These are phyloP conservation scores for Mylabris phalerata DNA, from an alignment of 1,140 invertebrate genomes.

Conservation along the genomic window DNA sequence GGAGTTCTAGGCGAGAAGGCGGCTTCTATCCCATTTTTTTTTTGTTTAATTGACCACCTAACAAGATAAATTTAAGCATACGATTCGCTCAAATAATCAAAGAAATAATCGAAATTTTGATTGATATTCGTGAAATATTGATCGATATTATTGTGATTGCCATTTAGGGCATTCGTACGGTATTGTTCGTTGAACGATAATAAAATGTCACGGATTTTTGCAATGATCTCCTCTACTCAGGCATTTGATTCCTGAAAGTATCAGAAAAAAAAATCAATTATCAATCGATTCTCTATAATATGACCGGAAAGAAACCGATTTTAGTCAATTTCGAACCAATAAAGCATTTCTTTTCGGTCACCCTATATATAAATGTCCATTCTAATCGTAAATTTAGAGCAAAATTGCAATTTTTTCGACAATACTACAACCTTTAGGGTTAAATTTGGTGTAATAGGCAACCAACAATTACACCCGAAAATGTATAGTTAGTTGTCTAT, in stretches of 20 bases:
- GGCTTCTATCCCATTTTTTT: conserved; percentile 10
- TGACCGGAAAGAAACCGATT: too few relatives aligned
- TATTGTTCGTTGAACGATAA: conserved; percentile 66
- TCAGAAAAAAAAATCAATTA: too few relatives aligned
- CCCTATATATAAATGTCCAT: too few relatives aligned
- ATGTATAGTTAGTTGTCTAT: too few relatives aligned
- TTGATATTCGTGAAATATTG: conserved; percentile 46
- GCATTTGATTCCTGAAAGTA: conserved; percentile 60
- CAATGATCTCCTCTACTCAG: conserved; percentile 72
- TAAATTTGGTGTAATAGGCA: too few relatives aligned
- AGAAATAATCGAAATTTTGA: conserved; percentile 48
- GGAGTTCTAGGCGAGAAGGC: not conserved
- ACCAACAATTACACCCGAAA: too few relatives aligned
- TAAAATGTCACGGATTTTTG: conserved; percentile 66
- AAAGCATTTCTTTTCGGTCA: too few relatives aligned
- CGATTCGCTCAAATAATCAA: conserved; percentile 53
- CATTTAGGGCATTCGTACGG: conserved; percentile 48
- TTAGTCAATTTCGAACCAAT: too few relatives aligned
- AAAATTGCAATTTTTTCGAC: too few relatives aligned
- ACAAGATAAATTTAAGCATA: conserved; percentile 43
- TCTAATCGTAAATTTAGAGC: too few relatives aligned
- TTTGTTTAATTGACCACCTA: conserved; percentile 4
- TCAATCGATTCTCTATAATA: too few relatives aligned
- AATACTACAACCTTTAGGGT: too few relatives aligned
- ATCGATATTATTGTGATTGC: conserved; percentile 41